Conservation (phyloP, 1,140 invertebrate genomes). For the Sminthurinus signatus region DNA sequence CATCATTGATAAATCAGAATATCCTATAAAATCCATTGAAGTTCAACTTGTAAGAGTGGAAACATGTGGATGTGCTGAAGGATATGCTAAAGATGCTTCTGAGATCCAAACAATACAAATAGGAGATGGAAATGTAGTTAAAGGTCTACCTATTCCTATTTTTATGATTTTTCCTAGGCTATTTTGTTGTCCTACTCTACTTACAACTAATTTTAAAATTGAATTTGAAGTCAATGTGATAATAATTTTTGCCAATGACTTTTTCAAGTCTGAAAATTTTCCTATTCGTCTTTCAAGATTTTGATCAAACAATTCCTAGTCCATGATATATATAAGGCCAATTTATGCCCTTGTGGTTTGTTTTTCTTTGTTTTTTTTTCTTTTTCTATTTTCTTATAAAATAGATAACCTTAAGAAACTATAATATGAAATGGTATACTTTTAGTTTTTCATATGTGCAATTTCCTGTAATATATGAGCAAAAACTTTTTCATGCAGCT, state of each 20-base stretch:
- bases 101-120: slow-evolving; percentile 98
- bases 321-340: too few species aligned
- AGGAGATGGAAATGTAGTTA: slow-evolving; percentile 80
- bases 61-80: slow-evolving; percentile 91
- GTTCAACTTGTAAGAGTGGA: slow-evolving; percentile 90
- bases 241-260: slow-evolving; percentile 86
- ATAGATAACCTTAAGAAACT: too few species aligned
- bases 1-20: slow-evolving; percentile 59
- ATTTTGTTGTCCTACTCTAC: slow-evolving; percentile 89
- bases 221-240: slow-evolving; percentile 95
- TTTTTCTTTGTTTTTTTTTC: too few species aligned
- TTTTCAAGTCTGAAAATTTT: slow-evolving; percentile 94
- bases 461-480: too few species aligned
- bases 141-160: slow-evolving; percentile 77
- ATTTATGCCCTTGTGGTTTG: too few species aligned
- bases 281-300: slow-evolving; percentile 68
- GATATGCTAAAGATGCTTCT: slow-evolving; percentile 88
- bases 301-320: too few species aligned
- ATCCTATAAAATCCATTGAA: slow-evolving; percentile 84
- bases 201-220: slow-evolving; percentile 90
- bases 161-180: slow-evolving; percentile 92
- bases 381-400: too few species aligned
- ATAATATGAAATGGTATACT: too few species aligned
- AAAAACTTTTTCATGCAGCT: too few species aligned
- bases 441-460: too few species aligned